Evolutionary conservation across 2,113 vertebrate genomes (phyloP), one percentile per base, ranked within the genome.

Genomic region (Pluvialis apricaria): DNA sequence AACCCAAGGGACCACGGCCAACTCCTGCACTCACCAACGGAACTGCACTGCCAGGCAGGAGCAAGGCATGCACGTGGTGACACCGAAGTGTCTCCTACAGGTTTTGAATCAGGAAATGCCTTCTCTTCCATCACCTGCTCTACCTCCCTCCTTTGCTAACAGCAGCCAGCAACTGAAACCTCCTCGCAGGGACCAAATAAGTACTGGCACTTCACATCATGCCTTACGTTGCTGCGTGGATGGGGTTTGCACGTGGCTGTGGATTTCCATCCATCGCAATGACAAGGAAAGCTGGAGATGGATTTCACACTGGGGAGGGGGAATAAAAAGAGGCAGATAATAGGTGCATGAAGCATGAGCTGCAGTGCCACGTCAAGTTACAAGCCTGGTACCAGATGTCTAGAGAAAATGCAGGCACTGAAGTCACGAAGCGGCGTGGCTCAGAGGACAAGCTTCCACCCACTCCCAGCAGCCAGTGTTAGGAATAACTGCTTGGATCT

Each of bases 371-470:
- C 16, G 1, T 57, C n/a, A 40, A 92, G 77, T 26, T 47, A 78
- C 36, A 58, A 84, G 55, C 25, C 40, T 1, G 5, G 60, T 75
- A 70, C 40, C 68, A 89, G 81, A 44, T 42, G 45, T 45, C 84
- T 73, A 31, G 51, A 91, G 72, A 91, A 94, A 86, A 78, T 5
- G 34, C 72, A 81, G 73, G 42, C 85, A 71, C 45, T 62, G 84
- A 92, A 90, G 91, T 95, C 81, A 87, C 2, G 17, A 86, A 81
- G 84, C 34, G 4, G 26, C 0, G 0, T 11, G 17, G 68, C 81
- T 93, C 5, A 5, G 71, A 86, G 82, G 86, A 95, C 58, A 92
- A 69, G 64, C 51, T 94, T 86, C 86, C 72, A 88, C 76, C 86
- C 60, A 86, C 68, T 16, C 51, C 10, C 64, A 52, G 55, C n/a